A percentile compares a stretch with the other conserved stretches of the same genome.
These are phyloP conservation scores for Heteromyza rotundicornis DNA, from an alignment of 2,888 invertebrate genomes.

Conservation along the genomic window DNA sequence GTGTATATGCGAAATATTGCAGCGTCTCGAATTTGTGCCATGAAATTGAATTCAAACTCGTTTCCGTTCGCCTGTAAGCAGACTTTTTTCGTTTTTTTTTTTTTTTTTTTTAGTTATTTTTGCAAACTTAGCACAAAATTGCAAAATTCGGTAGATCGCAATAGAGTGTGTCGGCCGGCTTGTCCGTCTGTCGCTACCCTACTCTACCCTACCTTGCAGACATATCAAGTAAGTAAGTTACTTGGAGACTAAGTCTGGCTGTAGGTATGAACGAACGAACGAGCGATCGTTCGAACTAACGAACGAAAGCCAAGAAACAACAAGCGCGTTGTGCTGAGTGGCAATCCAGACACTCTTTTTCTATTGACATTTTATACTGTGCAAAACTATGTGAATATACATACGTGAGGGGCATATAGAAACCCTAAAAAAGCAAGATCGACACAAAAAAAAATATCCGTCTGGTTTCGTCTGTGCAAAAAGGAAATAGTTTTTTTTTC, in stretches of 20 bases:
- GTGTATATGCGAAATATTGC: neutral
- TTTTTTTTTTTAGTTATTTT: too few species aligned
- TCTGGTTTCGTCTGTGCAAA: neutral
- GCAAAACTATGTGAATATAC: neutral
- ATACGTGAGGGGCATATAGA: neutral
- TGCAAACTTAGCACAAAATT: conserved; percentile 6
- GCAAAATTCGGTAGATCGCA: conserved; percentile 9
- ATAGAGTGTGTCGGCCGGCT: neutral
- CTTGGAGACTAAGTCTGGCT: too few species aligned
- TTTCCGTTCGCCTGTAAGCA: conserved; percentile 29
- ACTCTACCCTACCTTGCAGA: neutral
- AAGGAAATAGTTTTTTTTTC: conserved; percentile 1
- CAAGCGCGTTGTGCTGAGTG: conserved; percentile 1
- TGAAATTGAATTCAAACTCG: conserved; percentile 36
- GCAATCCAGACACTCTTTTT: conserved; percentile 1
- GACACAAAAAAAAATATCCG: neutral
- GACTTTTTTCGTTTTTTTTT: too few species aligned
- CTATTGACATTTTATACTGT: conserved; percentile 6
- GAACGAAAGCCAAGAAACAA: neutral
- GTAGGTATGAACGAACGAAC: neutral
- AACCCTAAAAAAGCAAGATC: conserved; percentile 6
- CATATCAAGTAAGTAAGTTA: neutral
- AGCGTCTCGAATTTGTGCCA: conserved; percentile 26
- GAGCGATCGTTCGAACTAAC: too few species aligned
- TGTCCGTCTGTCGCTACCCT: too few species aligned